Evolutionary conservation across 2,113 vertebrate species (phyloP).

Genomic region (Oceanodroma tethys): DNA sequence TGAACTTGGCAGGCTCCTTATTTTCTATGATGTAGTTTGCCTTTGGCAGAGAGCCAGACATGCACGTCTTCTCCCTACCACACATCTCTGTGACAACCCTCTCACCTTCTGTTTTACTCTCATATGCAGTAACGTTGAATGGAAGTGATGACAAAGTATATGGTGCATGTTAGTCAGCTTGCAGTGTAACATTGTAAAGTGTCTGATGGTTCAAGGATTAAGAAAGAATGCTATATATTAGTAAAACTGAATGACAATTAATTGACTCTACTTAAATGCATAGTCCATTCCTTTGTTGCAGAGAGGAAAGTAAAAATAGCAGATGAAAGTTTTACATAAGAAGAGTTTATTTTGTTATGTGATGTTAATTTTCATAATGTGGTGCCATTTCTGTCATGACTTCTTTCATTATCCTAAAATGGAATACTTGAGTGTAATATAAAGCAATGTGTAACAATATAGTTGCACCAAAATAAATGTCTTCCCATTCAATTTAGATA

Average conservation of each 20-base stretch:
- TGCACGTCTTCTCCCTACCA: neutral
- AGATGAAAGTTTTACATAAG: neutral
- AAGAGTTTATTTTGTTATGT: neutral
- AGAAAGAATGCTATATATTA: neutral
- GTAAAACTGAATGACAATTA: neutral
- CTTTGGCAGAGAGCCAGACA: neutral
- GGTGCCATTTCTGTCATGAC: neutral
- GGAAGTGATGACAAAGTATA: neutral
- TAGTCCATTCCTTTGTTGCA: neutral
- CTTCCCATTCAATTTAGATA: neutral
- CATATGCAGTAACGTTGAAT: neutral
- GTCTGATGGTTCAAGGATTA: neutral
- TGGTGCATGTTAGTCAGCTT: accelerated
- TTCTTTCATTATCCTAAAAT: neutral
- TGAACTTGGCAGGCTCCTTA: neutral
- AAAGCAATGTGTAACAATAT: neutral
- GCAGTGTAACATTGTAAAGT: neutral
- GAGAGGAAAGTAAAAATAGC: neutral
- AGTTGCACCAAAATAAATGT: neutral
- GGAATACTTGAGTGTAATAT: neutral
- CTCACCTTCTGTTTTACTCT: neutral
- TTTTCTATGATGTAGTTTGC: neutral
- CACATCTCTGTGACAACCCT: neutral
- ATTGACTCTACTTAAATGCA: neutral
- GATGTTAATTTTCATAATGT: neutral